phyloP scores from a whole-genome alignment of 2,888 invertebrate genomes.

The Amiota mariae region DNA sequence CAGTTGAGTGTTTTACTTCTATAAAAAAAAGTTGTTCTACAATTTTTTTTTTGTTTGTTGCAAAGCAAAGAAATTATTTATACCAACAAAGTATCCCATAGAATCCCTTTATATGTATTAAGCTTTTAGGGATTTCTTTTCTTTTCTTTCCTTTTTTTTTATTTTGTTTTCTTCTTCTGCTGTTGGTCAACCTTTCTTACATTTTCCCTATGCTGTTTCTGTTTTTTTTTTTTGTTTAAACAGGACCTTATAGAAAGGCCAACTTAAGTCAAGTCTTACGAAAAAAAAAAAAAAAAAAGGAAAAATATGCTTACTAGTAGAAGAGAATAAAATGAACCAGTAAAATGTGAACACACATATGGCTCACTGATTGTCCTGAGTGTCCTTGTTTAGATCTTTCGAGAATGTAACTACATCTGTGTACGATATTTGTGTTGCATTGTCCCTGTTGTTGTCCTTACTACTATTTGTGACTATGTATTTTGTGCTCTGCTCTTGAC shows the following conservation, averaged over 20 bases:
- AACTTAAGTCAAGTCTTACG: no score
- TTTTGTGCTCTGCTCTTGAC: constrained; percentile 62
- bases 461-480: constrained; percentile 53
- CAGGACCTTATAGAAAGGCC: no score
- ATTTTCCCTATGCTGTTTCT: no score
- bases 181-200: no score
- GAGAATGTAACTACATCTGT: background rate
- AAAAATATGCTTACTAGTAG: background rate
- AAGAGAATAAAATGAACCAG: background rate
- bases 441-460: constrained; percentile 31
- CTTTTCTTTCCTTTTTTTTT: no score
- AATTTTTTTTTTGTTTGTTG: background rate
- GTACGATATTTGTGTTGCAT: background rate
- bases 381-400: constrained; percentile 7
- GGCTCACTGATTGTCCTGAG: constrained; percentile 1
- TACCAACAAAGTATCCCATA: background rate
- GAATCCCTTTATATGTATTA: no score
- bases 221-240: no score
- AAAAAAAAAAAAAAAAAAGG: background rate
- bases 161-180: no score
- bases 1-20: no score
- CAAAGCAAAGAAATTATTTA: background rate
- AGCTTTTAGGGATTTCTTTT: no score
- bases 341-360: background rate
- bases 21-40: no score